A percentile compares a stretch with the other conserved stretches of the same genome.
These are phyloP conservation scores for Loris lydekkerianus DNA, from an alignment of 2,797 vertebrate species.

Conservation along the genomic window DNA sequence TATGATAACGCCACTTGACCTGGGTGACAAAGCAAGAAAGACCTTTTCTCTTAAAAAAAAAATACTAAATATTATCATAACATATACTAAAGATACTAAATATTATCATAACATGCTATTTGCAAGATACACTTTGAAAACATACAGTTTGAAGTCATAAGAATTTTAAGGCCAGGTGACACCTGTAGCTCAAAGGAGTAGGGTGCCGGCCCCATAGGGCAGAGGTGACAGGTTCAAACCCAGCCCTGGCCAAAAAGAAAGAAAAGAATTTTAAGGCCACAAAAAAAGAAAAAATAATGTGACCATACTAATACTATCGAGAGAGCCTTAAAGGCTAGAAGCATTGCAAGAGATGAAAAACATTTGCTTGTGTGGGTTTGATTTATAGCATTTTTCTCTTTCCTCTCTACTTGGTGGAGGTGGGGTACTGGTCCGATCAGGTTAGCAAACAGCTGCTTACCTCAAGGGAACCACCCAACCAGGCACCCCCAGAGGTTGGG, in stretches of 20 bases:
- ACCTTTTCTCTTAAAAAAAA: no score
- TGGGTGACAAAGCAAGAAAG: no score
- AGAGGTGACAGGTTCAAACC: no score
- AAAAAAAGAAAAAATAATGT: not conserved
- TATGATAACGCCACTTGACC: not conserved
- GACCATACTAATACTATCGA: not conserved
- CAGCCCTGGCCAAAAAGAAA: not conserved
- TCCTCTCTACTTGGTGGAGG: no score
- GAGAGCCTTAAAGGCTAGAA: not conserved
- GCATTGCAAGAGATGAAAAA: not conserved
- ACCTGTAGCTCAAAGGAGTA: not conserved
- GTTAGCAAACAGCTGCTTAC: no score
- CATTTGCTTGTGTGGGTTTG: not conserved
- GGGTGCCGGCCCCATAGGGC: no score
- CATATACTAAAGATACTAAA: not conserved
- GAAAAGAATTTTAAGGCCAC: not conserved
- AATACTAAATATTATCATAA: not conserved
- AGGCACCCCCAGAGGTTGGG: no score
- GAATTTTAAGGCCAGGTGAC: not conserved
- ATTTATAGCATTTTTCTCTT: no score
- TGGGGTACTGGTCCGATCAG: no score
- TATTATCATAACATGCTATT: not conserved
- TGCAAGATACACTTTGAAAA: not conserved
- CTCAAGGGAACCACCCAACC: no score
- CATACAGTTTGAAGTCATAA: not conserved